Evolutionary conservation across 2,888 invertebrate genomes (phyloP).

Genomic region (Heterodera filipjevi): DNA sequence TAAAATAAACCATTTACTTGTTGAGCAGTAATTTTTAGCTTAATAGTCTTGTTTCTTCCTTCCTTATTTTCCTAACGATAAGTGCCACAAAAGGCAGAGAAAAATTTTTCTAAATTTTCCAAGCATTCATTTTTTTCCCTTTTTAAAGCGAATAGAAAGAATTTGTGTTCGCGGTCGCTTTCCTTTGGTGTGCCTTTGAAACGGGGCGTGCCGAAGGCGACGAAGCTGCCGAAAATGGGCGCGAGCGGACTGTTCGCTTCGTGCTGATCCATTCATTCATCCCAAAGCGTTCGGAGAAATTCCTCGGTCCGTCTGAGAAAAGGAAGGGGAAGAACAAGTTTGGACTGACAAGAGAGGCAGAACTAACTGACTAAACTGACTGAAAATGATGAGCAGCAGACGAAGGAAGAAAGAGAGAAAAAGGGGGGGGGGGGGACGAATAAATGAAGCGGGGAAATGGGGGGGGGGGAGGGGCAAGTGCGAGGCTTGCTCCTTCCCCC

Average conservation of each 20-base stretch:
- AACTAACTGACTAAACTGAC: not conserved
- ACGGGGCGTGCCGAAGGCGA: too few relatives aligned
- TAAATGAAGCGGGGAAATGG: not conserved
- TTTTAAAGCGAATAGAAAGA: too few relatives aligned
- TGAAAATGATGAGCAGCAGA: not conserved
- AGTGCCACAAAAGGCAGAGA: too few relatives aligned
- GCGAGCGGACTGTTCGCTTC: not conserved
- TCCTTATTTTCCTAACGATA: too few relatives aligned
- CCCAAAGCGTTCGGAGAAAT: not conserved
- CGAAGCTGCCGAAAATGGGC: too few relatives aligned
- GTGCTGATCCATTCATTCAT: not conserved
- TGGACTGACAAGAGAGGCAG: constrained; percentile 12
- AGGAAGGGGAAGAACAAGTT: constrained; percentile 7
- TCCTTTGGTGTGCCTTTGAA: too few relatives aligned
- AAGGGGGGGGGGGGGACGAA: not conserved
- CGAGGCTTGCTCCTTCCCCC: not conserved
- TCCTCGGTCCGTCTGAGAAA: not conserved
- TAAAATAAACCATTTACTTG: too few relatives aligned
- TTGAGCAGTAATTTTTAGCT: too few relatives aligned
- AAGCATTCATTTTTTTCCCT: too few relatives aligned
- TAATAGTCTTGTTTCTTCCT: too few relatives aligned
- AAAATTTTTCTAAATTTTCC: too few relatives aligned
- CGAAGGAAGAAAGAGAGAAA: not conserved
- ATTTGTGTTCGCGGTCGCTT: too few relatives aligned
- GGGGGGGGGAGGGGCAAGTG: constrained; percentile 3